Percentiles rank a stretch among this genome's conserved stretches.
Conservation (phyloP, 2,888 invertebrate species). For the Sipha maydis region DNA sequence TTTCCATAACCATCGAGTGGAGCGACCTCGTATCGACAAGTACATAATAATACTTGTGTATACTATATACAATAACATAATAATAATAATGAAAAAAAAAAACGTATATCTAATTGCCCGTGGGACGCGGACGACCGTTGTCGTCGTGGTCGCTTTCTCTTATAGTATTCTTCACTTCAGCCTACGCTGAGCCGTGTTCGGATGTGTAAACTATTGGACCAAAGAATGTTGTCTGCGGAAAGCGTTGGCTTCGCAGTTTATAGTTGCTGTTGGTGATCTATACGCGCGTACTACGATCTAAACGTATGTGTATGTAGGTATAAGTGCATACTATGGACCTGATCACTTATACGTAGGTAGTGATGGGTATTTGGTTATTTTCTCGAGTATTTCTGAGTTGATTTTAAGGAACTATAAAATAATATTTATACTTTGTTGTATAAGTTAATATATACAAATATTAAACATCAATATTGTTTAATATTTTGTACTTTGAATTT, state of each 20-base stretch:
- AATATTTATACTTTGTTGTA: too few species aligned
- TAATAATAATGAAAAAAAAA: background rate
- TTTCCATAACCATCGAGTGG: background rate
- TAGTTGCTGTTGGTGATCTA: background rate
- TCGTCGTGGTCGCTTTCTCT: conserved; percentile 46
- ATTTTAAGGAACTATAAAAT: too few species aligned
- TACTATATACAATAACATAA: background rate
- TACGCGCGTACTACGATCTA: background rate
- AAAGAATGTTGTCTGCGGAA: conserved; percentile 31
- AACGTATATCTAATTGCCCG: conserved; percentile 34
- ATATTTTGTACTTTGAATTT: too few species aligned
- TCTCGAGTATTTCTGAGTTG: too few species aligned
- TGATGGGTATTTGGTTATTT: too few species aligned
- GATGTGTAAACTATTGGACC: background rate
- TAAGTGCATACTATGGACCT: too few species aligned
- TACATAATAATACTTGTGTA: background rate
- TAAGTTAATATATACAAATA: too few species aligned
- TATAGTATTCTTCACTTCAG: background rate
- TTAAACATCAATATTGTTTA: too few species aligned
- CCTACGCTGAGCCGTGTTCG: conserved; percentile 26
- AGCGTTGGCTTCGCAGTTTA: background rate
- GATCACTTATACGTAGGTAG: too few species aligned
- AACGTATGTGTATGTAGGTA: too few species aligned
- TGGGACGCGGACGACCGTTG: conserved; percentile 38
- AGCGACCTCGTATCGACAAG: conserved; percentile 14